Evolutionary conservation across 2,888 invertebrate genomes (phyloP).

Genomic region (Pogonocherus hispidulus): DNA sequence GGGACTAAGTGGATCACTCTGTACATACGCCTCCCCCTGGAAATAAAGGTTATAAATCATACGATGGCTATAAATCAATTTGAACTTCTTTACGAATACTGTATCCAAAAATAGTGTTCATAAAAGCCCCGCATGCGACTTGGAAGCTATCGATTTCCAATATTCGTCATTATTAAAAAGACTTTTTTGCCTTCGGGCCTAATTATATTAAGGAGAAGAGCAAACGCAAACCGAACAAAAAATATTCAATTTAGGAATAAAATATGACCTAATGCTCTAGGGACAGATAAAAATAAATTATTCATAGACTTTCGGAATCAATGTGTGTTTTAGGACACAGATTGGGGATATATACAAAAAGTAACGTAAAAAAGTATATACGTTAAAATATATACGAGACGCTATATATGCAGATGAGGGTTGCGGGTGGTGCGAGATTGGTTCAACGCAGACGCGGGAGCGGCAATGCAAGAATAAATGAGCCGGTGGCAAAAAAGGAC

Average conservation of each 20-base stretch:
- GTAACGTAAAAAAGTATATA: not conserved
- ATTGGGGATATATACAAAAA: not conserved
- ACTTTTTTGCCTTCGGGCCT: not conserved
- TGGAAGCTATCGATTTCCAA: slow-evolving; percentile 16
- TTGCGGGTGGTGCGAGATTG: not conserved
- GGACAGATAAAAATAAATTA: slow-evolving; percentile 12
- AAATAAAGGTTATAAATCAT: slow-evolving; percentile 50
- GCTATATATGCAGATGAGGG: not conserved
- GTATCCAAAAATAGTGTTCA: not conserved
- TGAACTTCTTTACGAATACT: slow-evolving; percentile 47
- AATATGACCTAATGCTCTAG: slow-evolving; percentile 2
- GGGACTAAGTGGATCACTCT: no score
- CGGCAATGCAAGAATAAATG: not conserved
- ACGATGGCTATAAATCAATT: slow-evolving; percentile 47
- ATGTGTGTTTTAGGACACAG: slow-evolving; percentile 10
- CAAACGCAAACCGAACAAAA: not conserved
- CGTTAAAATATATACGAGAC: slow-evolving; percentile 2
- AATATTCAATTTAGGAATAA: not conserved
- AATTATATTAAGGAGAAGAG: slow-evolving; percentile 16
- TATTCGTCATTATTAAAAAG: slow-evolving; percentile 4
- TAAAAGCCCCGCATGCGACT: slow-evolving; percentile 12
- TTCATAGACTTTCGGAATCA: slow-evolving; percentile 11
- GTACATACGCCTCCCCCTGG: not conserved
- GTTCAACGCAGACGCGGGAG: not conserved
- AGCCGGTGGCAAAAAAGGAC: not conserved